Evolutionary conservation across 2,888 invertebrate species (phyloP), one percentile per base, ranked within the genome.

Genomic region (Smittia aterrima): DNA sequence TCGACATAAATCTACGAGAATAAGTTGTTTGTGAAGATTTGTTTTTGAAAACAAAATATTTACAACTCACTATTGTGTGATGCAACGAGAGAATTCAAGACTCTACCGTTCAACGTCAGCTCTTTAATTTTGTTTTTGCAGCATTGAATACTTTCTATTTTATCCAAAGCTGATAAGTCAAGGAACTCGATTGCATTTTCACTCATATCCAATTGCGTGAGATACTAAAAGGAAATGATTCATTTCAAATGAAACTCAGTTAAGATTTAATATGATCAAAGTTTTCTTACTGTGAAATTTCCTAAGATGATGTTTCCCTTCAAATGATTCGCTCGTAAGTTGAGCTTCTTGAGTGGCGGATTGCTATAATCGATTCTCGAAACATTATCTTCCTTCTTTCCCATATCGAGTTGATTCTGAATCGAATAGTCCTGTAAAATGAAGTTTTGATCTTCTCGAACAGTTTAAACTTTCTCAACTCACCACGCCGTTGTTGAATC

Each of bases 301-400:
- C 92, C 93, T 71, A 93, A 87, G 77, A 93, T 90, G 76, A 93
- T 93, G 83, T 90, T 92, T 75, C 93, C 93, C 82, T 92, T 92
- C 27, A 93, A 83, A 77, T 89, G 87, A 82, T 92, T 93, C 76
- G 90, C 88, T 73, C 92, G 85, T 53, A 93, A 84, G 80, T 91
- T 92, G n/a, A 92, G 88, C 77, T 87, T 90, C 41, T 89, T 89
- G 18, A 92, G 83, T 9, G 88, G 87, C 22, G 86, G 83, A 73
- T 78, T 79, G 4, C 75, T 66, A n/a, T 68, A 70, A 20, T 70
- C 70, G n/a, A 70, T 70, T 54, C 70, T 68, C 24, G 58, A 40
- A 1, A 16, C 58, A 11, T 58, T 20, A 9, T 72, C 72, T 7
- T 66, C 66, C 79, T 77, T 75, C 79, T 79, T 72, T 81, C 81